Evolutionary conservation across 2,113 vertebrate species (phyloP), one percentile per base, ranked within the genome.

Genomic region (Rattus norvegicus): DNA sequence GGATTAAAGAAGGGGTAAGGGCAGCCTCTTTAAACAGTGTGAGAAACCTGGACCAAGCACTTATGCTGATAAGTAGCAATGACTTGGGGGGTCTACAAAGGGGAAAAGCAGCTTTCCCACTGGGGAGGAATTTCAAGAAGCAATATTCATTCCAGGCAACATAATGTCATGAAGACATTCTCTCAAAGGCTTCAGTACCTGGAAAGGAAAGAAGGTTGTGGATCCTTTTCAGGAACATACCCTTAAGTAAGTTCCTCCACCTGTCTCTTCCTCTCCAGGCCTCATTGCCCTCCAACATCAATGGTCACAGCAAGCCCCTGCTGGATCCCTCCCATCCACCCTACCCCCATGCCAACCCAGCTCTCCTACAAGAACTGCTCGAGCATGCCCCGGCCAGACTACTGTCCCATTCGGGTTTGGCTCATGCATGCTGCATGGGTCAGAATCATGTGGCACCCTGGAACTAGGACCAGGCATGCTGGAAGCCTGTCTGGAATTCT

Each of bases 401-500:
- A 59, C 69, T 85, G 95, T 94, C 95, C 95, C 94, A 91, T 73
- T 28, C 63, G n/a, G 39, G 92, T 81, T 97, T 97, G 97, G 97
- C 56, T 94, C 92, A 96, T 73, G 59, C 90, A 96, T 73, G 59
- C 90, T 88, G 16, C 94, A 93, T 95, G 92, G 61, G 76, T 90
- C 96, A 81, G 86, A 91, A 94, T 80, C 95, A 72, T 33, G 13
- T 36, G 30, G 14, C 56, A 28, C 36, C 17, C 0, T 0, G 3
- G 95, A 88, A 95, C 92, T 52, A 39, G 4, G 92, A 96, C 96
- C 92, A 87, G 96, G 95, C 86, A 97, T 98, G 98, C 99, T 98
- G 98, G 98, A 98, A 98, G 98, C 98, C 97, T 98, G 98, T 98
- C 99, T 98, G 98, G 99, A 98, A 98, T 98, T 97, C 98, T 98